Conservation (phyloP, 2,888 invertebrate genomes). For the Rhogogaster chlorosoma region DNA sequence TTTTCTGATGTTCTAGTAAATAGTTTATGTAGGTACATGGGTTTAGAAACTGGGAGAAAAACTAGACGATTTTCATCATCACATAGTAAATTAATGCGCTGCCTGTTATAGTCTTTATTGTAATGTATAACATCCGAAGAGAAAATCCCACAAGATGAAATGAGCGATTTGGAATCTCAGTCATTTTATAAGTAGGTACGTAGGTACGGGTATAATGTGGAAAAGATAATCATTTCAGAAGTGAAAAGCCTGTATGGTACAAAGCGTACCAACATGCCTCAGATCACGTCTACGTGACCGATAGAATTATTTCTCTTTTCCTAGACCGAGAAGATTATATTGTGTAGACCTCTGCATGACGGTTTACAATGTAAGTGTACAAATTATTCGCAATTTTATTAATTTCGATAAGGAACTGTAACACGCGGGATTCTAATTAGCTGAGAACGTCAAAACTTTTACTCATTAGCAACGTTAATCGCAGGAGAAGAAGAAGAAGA, state of each 20-base stretch:
- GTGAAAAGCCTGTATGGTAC: not conserved
- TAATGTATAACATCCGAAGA: not conserved
- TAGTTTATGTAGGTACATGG: not conserved
- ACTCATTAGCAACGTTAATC: too few relatives aligned
- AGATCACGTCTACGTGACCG: conserved; percentile 10
- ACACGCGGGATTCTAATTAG: too few relatives aligned
- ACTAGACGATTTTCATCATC: not conserved
- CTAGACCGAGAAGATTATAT: not conserved
- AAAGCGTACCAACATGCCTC: too few relatives aligned
- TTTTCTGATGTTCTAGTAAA: not conserved
- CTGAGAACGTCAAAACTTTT: too few relatives aligned
- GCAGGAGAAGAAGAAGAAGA: too few relatives aligned
- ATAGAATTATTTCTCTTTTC: conserved; percentile 13
- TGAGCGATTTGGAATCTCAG: not conserved
- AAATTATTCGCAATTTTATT: too few relatives aligned
- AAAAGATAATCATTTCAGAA: not conserved
- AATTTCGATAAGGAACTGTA: too few relatives aligned
- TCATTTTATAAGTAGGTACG: not conserved
- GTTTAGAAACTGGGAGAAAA: not conserved
- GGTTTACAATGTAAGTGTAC: too few relatives aligned
- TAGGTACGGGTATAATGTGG: not conserved
- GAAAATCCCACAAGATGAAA: not conserved
- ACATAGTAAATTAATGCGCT: not conserved
- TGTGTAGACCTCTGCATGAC: too few relatives aligned
- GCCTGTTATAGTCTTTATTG: not conserved